Evolutionary conservation across 2,888 invertebrate genomes (phyloP).

Genomic region (Spilarctia lutea): DNA sequence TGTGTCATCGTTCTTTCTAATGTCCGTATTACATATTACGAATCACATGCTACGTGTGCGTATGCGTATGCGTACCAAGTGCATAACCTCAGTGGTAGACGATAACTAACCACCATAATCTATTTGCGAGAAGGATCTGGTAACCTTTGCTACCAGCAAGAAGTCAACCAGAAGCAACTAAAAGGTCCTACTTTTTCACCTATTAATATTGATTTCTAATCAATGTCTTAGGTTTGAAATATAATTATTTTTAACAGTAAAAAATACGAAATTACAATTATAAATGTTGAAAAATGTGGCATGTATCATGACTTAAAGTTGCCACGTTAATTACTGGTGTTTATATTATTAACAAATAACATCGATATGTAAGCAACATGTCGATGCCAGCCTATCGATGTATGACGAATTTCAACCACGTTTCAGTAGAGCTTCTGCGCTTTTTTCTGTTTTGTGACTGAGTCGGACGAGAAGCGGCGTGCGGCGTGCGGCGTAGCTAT

Average conservation of each 20-base stretch:
- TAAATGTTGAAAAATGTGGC: neutral
- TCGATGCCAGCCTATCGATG: too few relatives aligned
- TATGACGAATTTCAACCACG: neutral
- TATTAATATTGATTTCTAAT: neutral
- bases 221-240: neutral
- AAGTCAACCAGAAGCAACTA: neutral
- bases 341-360: neutral
- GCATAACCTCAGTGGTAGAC: too few relatives aligned
- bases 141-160: neutral
- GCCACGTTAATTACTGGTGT: neutral
- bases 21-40: neutral
- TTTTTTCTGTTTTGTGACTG: neutral
- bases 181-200: neutral
- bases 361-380: too few relatives aligned
- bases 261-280: neutral
- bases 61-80: neutral
- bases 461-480: slow-evolving; percentile 20
- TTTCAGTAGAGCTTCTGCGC: slow-evolving; percentile 9
- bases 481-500: slow-evolving; percentile 58
- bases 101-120: neutral
- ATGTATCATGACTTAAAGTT: neutral
- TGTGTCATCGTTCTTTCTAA: neutral
- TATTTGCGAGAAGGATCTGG: neutral
- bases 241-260: neutral
- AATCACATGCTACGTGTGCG: too few relatives aligned